Evolutionary conservation across 1,140 invertebrate species (phyloP).

Genomic region (Zaprionus davidi): DNA sequence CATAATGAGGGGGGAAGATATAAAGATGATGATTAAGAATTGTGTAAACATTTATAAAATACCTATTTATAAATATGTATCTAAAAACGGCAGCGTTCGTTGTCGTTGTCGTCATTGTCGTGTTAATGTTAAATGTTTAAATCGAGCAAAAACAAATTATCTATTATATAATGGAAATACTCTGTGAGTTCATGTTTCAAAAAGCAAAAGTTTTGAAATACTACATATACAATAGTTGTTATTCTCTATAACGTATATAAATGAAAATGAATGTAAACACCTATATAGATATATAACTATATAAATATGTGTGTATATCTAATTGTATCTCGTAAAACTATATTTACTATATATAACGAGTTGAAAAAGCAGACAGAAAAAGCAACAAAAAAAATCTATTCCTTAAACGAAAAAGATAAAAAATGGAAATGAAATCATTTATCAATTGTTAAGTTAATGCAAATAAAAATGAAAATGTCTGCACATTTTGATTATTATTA

Average conservation of each 20-base stretch:
- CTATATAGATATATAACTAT: slow-evolving; percentile 41
- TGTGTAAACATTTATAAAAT: slow-evolving; percentile 71
- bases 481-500: slow-evolving; percentile 58
- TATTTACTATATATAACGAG: slow-evolving; percentile 47
- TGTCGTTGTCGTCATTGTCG: slow-evolving; percentile 47
- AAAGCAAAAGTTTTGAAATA: slow-evolving; percentile 72
- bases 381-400: slow-evolving; percentile 47
- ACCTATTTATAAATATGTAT: slow-evolving; percentile 74
- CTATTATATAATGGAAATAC: slow-evolving; percentile 79
- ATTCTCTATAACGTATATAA: slow-evolving; percentile 58
- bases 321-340: slow-evolving; percentile 65
- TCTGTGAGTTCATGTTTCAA: slow-evolving; percentile 80
- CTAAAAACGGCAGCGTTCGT: slow-evolving; percentile 42
- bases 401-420: slow-evolving; percentile 53
- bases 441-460: slow-evolving; percentile 34
- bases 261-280: slow-evolving; percentile 18
- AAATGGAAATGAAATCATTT: slow-evolving; percentile 37
- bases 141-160: slow-evolving; percentile 65
- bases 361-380: slow-evolving; percentile 43
- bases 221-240: slow-evolving; percentile 72
- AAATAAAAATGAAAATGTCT: slow-evolving; percentile 42
- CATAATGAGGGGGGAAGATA: slow-evolving; percentile 37
- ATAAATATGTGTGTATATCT: slow-evolving; percentile 56
- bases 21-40: slow-evolving; percentile 47
- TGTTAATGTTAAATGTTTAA: slow-evolving; percentile 77